Base-by-base conservation (phyloP, 2,113 vertebrate species). In the Smithornis capensis region DNA sequence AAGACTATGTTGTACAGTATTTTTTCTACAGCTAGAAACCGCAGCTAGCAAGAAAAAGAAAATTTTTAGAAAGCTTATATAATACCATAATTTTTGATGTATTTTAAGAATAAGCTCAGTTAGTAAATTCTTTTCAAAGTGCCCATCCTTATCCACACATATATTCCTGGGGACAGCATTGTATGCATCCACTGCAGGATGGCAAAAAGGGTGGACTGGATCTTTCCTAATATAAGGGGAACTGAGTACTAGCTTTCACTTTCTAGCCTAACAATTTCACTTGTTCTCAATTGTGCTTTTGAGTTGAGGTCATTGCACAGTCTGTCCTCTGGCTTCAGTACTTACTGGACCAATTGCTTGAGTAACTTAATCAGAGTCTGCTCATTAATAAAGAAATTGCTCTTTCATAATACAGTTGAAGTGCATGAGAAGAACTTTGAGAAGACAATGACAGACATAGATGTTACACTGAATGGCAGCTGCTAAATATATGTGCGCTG, bases 401-500 rank as follows among this genome's bases (percentile, higher is more conserved):
- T 95, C 71, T 93, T 92, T 91, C 64, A 40, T 81, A 93, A 90
- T 74, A 49, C 28, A 35, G 29, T 90, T 85, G 71, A 83, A 90
- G 52, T 35, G 59, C 50, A 53, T 47, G 82, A 85, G 90, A 90
- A 94, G 74, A 91, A 27, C 62, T 92, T 73, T 4, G 6, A 85
- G 89, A 83, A 93, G 90, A 95, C 77, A 87, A 76, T 92, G 84
- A 92, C 55, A 91, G 94, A 87, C 78, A 47, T 42, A 42, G 84
- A 87, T 78, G 79, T 91, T 95, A 69, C 33, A 60, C 64, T 92
- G 84, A 95, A 86, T 86, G 88, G 94, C 93, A 95, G 94, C 67
- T 95, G 91, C 89, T 94, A 95, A 96, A 95, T 92, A 83, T 95
- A 95, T 19, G 53, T 45, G 69, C 11, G 4, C 64, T 93, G 76